Evolutionary conservation across 2,797 vertebrate species (phyloP).

Genomic region (Sternotherus odoratus): DNA sequence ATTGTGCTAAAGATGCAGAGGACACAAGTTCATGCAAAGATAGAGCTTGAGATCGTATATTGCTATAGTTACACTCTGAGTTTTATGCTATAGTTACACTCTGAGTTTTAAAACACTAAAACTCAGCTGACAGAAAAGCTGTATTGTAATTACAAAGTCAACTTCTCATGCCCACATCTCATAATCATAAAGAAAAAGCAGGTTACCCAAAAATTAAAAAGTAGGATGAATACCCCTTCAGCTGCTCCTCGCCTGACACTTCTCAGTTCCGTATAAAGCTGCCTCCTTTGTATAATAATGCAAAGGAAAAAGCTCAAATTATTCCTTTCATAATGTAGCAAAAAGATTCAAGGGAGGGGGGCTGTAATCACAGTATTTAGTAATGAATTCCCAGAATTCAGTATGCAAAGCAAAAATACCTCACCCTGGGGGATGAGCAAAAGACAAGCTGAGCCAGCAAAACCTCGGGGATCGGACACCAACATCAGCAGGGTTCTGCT

Average conservation of each 20-base stretch:
- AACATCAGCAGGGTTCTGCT: conserved; percentile 64
- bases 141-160: neutral
- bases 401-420: conserved; percentile 62
- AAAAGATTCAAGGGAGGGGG: conserved; percentile 57
- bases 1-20: conserved; percentile 46
- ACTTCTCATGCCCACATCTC: neutral
- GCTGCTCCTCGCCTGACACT: conserved; percentile 44
- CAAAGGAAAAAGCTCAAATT: conserved; percentile 64
- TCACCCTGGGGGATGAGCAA: conserved; percentile 36
- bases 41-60: conserved; percentile 8
- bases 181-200: conserved; percentile 31
- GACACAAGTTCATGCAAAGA: conserved; percentile 17
- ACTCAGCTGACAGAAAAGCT: neutral
- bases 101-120: conserved; percentile 26
- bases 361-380: conserved; percentile 73
- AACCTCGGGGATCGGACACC: conserved; percentile 56
- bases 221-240: conserved; percentile 32
- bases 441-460: conserved; percentile 72
- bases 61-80: conserved; percentile 6
- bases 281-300: conserved; percentile 45
- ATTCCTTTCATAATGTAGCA: conserved; percentile 52
- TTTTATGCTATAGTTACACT: conserved; percentile 17
- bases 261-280: conserved; percentile 43
- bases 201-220: conserved; percentile 3
- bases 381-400: conserved; percentile 68